Evolutionary conservation across 2,797 vertebrate genomes (phyloP), one percentile per base, ranked within the genome.

Genomic region (Knipowitschia caucasica): DNA sequence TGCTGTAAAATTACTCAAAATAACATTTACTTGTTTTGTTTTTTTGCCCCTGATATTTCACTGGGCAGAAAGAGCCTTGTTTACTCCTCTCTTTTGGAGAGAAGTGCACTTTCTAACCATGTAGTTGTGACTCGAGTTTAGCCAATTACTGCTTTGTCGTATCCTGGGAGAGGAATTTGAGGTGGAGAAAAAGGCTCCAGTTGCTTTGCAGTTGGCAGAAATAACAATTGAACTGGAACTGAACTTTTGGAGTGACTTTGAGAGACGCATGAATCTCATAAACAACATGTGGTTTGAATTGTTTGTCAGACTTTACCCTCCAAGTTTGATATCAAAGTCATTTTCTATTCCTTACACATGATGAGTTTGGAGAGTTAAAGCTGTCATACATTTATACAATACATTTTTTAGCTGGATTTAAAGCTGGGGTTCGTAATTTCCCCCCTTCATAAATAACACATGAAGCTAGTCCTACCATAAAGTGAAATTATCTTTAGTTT

Each of bases 81-180:
- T 69, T 59, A 59, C 56, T 29, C 47, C 23, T 33, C 33, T 63
- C 44, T 44, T 20, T 20, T 23, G 46, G 58, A 9, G 20, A 54
- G 45, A 23, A 15, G 50, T 21, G n/a, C 23, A 25, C 34, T 58
- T 38, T 36, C 49, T 27, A 43, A 53, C 30, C 2, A 26, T 53
- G 63, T 40, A 45, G 8, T 43, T n/a, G 49, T 47, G n/a, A n/a
- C n/a, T n/a, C n/a, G n/a, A n/a, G 50, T 26, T 38, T 31, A 61
- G 67, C 58, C 67, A 59, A 39, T 63, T 67, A 62, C 47, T 45
- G 44, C 46, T 55, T 26, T 52, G 39, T 44, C 68, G 46, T 56
- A 51, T 64, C 46, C 33, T 64, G 53, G 40, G 25, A 60, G 36
- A 64, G 33, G 20, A 53, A 43, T 38, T 64, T 33, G 53, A 62